phyloP scores from a whole-genome alignment of 2,113 vertebrate species.

The Collichthys lucidus region DNA sequence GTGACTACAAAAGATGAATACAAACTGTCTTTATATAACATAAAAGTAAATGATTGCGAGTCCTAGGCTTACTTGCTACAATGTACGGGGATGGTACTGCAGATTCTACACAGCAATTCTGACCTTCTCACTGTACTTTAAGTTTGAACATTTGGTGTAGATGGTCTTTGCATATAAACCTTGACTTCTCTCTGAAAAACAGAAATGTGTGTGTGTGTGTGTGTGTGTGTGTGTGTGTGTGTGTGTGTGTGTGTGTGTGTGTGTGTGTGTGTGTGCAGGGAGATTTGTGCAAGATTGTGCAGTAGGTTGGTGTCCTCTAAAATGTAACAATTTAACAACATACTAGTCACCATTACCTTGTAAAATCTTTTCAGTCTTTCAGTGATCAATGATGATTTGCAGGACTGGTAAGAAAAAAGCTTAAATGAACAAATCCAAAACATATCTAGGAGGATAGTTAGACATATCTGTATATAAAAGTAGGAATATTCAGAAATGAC shows the following conservation, averaged over 20 bases:
- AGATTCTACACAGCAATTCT: conserved; percentile 84
- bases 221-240: background rate
- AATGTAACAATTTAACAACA: no score
- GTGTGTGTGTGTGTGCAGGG: background rate
- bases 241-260: background rate
- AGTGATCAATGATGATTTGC: background rate
- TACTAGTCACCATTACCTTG: background rate
- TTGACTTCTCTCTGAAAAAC: background rate
- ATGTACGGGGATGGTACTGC: conserved; percentile 71
- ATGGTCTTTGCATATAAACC: background rate
- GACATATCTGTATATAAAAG: background rate
- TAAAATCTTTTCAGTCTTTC: background rate
- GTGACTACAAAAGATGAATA: conserved; percentile 45
- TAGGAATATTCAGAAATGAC: background rate
- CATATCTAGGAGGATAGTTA: background rate
- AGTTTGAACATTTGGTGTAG: background rate
- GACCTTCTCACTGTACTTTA: conserved; percentile 70
- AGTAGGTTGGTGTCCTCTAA: background rate
- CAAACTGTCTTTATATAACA: conserved; percentile 29
- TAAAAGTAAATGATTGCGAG: conserved; percentile 34
- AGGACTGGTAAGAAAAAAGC: background rate
- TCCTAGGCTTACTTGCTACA: conserved; percentile 52
- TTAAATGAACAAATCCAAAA: background rate
- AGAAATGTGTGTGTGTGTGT: background rate
- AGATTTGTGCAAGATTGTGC: no score